phyloP scores from a whole-genome alignment of 2,888 invertebrate species.

The Diabrotica balteata region DNA sequence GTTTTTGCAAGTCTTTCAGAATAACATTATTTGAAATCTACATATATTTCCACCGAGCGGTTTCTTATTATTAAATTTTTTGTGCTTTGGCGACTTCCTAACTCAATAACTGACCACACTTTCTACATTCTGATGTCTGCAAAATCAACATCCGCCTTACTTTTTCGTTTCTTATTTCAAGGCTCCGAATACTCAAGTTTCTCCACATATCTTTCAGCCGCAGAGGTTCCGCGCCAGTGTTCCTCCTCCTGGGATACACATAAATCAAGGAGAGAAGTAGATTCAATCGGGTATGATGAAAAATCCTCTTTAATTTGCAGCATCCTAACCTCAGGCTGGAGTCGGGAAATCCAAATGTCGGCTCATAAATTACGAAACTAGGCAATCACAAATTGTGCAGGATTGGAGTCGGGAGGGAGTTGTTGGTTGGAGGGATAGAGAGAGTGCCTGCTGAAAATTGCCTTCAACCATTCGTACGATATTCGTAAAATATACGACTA shows the following conservation, averaged over 20 bases:
- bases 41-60: too few relatives aligned
- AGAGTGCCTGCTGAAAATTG: slow-evolving; percentile 22
- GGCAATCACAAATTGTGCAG: slow-evolving; percentile 29
- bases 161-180: slow-evolving; percentile 15
- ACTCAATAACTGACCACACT: too few relatives aligned
- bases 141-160: neutral
- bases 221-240: slow-evolving; percentile 17
- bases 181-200: slow-evolving; percentile 11
- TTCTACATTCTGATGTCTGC: neutral
- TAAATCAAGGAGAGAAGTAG: slow-evolving; percentile 57
- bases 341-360: slow-evolving; percentile 50
- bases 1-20: too few relatives aligned
- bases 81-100: too few relatives aligned
- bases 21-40: too few relatives aligned
- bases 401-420: slow-evolving; percentile 20
- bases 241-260: slow-evolving; percentile 36
- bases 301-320: slow-evolving; percentile 59
- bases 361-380: slow-evolving; percentile 52
- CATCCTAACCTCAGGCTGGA: slow-evolving; percentile 55
- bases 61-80: too few relatives aligned
- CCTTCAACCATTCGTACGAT: slow-evolving; percentile 19
- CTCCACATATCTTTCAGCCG: slow-evolving; percentile 20
- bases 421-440: slow-evolving; percentile 12
- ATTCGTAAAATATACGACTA: slow-evolving; percentile 21
- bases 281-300: slow-evolving; percentile 58